Conservation (phyloP, 2,113 vertebrate species). For the Limnothrissa miodon region DNA sequence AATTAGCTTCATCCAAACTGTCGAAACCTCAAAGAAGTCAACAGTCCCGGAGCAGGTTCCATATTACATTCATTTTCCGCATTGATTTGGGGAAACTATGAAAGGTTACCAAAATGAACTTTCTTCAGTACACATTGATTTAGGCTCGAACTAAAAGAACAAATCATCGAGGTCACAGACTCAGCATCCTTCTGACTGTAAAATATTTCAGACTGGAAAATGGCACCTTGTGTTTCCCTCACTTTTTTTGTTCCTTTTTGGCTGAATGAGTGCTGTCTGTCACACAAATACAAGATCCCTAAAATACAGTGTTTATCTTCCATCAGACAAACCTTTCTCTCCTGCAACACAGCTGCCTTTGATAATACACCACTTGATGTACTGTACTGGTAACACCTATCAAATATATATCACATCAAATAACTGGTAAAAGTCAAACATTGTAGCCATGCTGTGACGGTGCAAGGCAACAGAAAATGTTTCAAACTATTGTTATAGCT, state of each 20-base stretch:
- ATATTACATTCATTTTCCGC: slow-evolving; percentile 8
- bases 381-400: not conserved
- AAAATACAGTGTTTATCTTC: no score
- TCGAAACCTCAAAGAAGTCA: not conserved
- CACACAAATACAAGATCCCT: no score
- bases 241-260: not conserved
- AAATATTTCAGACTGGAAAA: not conserved
- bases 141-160: not conserved
- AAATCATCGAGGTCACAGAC: not conserved
- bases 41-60: not conserved
- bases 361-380: not conserved
- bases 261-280: no score
- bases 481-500: not conserved
- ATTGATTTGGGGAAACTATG: slow-evolving; percentile 2
- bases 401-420: not conserved
- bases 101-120: not conserved
- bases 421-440: not conserved
- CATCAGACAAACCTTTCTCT: no score
- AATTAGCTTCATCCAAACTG: slow-evolving; percentile 7
- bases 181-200: not conserved
- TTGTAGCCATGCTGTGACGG: not conserved
- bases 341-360: not conserved
- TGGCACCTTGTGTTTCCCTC: not conserved
- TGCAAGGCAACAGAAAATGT: not conserved
- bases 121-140: not conserved